Evolutionary conservation across 2,888 invertebrate species (phyloP).

Genomic region (Onchidella celtica): DNA sequence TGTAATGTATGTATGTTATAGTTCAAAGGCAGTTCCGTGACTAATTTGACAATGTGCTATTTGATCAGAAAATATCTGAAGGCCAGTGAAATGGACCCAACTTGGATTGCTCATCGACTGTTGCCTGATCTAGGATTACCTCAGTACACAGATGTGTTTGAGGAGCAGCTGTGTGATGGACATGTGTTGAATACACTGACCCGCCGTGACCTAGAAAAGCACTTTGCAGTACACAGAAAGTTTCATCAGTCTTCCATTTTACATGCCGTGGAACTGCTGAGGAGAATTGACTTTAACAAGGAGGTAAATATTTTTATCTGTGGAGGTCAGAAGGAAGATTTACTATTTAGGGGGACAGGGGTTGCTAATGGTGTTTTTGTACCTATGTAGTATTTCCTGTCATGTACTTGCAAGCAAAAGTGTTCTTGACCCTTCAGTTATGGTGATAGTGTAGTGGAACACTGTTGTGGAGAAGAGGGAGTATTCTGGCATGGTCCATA

Average conservation of each 20-base stretch:
- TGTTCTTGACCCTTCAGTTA: too few species aligned
- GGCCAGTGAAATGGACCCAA: slow-evolving; percentile 92
- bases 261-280: slow-evolving; percentile 94
- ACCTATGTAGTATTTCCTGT: too few species aligned
- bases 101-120: slow-evolving; percentile 97
- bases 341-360: too few species aligned
- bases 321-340: slow-evolving; percentile 75
- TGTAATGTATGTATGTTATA: too few species aligned
- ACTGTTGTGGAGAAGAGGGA: too few species aligned
- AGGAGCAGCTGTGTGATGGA: slow-evolving; percentile 94
- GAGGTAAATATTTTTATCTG: slow-evolving; percentile 85
- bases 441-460: too few species aligned
- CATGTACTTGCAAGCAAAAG: too few species aligned
- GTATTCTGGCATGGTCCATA: too few species aligned
- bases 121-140: slow-evolving; percentile 93
- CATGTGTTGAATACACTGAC: slow-evolving; percentile 95
- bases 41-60: too few species aligned
- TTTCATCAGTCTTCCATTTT: slow-evolving; percentile 97
- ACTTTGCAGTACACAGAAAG: slow-evolving; percentile 93
- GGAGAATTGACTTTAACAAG: slow-evolving; percentile 93
- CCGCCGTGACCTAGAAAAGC: slow-evolving; percentile 96
- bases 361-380: too few species aligned
- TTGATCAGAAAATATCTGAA: slow-evolving; percentile 87
- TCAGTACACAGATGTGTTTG: slow-evolving; percentile 93
- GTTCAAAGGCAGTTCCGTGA: too few species aligned